Conservation (phyloP, 1,140 invertebrate species). For the Drosophila ironensis region DNA sequence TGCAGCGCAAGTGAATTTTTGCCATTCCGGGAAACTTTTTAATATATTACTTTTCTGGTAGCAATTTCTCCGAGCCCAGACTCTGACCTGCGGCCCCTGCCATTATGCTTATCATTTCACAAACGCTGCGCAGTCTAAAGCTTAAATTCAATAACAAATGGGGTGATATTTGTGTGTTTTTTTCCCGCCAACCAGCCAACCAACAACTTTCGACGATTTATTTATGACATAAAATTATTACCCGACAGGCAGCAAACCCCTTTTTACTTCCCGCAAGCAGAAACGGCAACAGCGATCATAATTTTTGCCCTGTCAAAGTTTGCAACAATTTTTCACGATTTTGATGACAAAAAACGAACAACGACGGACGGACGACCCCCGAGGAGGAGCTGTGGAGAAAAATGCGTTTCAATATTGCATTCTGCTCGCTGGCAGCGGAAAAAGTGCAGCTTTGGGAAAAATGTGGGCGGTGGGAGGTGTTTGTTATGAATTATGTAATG, state of each 20-base stretch:
- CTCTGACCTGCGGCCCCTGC: background rate
- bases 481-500: slow-evolving; percentile 33
- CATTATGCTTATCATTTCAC: slow-evolving; percentile 19
- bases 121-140: slow-evolving; percentile 33
- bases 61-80: background rate
- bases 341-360: slow-evolving; percentile 47
- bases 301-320: slow-evolving; percentile 71
- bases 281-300: slow-evolving; percentile 60
- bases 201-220: slow-evolving; percentile 48
- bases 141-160: slow-evolving; percentile 46
- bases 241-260: slow-evolving; percentile 14
- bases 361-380: background rate
- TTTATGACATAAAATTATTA: slow-evolving; percentile 69
- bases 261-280: background rate
- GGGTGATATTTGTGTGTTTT: slow-evolving; percentile 30
- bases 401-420: slow-evolving; percentile 64
- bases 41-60: background rate
- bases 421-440: slow-evolving; percentile 16
- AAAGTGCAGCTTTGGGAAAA: slow-evolving; percentile 15
- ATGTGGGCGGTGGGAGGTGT: background rate
- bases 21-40: background rate
- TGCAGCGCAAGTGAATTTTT: background rate
- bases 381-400: slow-evolving; percentile 20
- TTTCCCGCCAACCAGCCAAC: slow-evolving; percentile 12
- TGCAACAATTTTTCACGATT: slow-evolving; percentile 75